Conservation (phyloP, 2,113 vertebrate genomes). For the Corythoichthys intestinalis region DNA sequence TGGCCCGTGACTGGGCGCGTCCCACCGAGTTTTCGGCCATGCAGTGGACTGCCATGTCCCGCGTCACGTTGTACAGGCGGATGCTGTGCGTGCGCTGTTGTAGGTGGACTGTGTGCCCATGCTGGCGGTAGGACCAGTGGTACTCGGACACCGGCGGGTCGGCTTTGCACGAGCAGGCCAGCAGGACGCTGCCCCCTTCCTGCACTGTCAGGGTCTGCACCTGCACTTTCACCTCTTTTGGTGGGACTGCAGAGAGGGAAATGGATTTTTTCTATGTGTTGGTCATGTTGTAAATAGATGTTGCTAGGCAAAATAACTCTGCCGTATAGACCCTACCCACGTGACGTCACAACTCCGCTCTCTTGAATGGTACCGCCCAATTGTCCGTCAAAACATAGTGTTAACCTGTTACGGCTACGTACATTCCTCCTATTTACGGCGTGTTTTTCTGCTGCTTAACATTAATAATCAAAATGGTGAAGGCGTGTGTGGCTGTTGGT, state of each 20-base stretch:
- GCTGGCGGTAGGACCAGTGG: conserved; percentile 67
- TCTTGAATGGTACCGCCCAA: no score
- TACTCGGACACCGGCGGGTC: conserved; percentile 70
- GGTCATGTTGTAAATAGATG: not conserved
- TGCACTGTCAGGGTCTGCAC: conserved; percentile 53
- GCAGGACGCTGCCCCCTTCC: conserved; percentile 64
- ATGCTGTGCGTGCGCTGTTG: conserved; percentile 35
- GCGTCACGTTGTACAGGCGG: conserved; percentile 66
- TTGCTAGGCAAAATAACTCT: no score
- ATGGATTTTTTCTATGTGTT: not conserved
- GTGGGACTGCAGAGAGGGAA: conserved; percentile 58
- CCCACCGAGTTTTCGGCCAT: conserved; percentile 67
- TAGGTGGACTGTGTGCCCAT: conserved; percentile 42
- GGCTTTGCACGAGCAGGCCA: conserved; percentile 72
- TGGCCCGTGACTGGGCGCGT: conserved; percentile 54
- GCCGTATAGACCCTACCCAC: no score
- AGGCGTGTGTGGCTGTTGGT: no score
- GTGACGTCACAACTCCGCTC: no score
- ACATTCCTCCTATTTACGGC: no score
- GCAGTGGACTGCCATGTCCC: conserved; percentile 67
- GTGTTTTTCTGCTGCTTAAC: no score
- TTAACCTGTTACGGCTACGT: no score
- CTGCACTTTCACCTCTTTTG: conserved; percentile 65
- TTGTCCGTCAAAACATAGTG: no score
- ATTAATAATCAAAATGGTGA: no score